Evolutionary conservation across 2,888 invertebrate species (phyloP).

Genomic region (Harmothoe impar): DNA sequence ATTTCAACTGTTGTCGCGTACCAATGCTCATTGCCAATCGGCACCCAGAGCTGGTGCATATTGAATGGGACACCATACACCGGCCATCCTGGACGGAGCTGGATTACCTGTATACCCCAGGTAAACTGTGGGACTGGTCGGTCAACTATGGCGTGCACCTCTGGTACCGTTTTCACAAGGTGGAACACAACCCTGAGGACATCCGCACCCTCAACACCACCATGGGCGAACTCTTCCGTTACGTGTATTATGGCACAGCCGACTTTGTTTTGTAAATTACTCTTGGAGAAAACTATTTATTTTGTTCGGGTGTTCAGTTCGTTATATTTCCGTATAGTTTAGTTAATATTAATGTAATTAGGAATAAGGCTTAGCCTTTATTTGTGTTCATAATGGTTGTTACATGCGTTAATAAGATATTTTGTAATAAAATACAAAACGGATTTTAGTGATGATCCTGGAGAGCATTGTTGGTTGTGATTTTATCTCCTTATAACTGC

Average conservation of each 20-base stretch:
- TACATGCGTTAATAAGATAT: no score
- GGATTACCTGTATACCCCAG: slow-evolving; percentile 67
- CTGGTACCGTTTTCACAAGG: slow-evolving; percentile 68
- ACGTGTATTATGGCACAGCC: slow-evolving; percentile 68
- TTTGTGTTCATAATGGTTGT: no score
- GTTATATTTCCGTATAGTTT: no score
- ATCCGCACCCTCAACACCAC: slow-evolving; percentile 70
- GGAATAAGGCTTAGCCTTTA: no score
- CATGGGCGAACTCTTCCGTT: slow-evolving; percentile 70
- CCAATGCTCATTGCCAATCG: slow-evolving; percentile 69
- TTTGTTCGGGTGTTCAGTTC: no score
- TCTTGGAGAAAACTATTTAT: no score
- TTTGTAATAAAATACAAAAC: no score
- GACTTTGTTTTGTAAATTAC: slow-evolving; percentile 36
- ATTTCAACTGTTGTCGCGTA: slow-evolving; percentile 68
- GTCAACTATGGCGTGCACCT: slow-evolving; percentile 70
- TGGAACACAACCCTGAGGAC: slow-evolving; percentile 67
- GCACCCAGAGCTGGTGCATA: slow-evolving; percentile 67
- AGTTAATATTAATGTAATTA: no score
- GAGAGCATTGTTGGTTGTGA: no score
- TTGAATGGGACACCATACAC: slow-evolving; percentile 70
- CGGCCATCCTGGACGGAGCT: slow-evolving; percentile 70
- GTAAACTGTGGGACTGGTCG: slow-evolving; percentile 70
- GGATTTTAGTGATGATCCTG: no score
- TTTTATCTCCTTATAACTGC: no score